Percentiles rank a stretch among this genome's conserved stretches.
phyloP scores from a whole-genome alignment of 2,888 invertebrate species.

The Cheilosia pagana region DNA sequence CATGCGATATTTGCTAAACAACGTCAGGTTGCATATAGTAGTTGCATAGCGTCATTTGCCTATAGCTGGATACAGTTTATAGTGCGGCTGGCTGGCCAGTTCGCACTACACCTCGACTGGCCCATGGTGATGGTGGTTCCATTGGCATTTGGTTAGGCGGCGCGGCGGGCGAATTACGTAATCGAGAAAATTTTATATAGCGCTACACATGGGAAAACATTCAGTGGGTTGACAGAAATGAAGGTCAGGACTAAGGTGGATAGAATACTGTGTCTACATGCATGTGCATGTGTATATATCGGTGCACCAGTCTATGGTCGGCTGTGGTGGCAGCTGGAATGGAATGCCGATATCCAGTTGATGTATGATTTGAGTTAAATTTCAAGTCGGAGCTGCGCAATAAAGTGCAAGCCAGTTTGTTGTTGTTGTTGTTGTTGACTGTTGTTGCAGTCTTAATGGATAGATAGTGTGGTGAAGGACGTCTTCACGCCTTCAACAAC shows the following conservation, averaged over 20 bases:
- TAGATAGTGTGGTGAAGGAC: slow-evolving; percentile 60
- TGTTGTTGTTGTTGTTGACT: slow-evolving; percentile 65
- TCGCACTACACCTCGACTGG: slow-evolving; percentile 2
- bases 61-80: slow-evolving; percentile 37
- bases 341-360: slow-evolving; percentile 74
- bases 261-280: slow-evolving; percentile 55
- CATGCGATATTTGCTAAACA: slow-evolving; percentile 63
- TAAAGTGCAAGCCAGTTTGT: slow-evolving; percentile 63
- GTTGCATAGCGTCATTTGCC: slow-evolving; percentile 51
- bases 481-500: slow-evolving; percentile 66
- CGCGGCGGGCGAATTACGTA: slow-evolving; percentile 70
- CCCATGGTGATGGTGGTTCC: slow-evolving; percentile 47
- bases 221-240: slow-evolving; percentile 76
- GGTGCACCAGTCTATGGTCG: slow-evolving; percentile 6
- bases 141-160: slow-evolving; percentile 56
- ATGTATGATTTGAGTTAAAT: slow-evolving; percentile 62
- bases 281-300: slow-evolving; percentile 40
- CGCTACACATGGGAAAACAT: slow-evolving; percentile 71
- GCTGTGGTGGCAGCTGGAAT: slow-evolving; percentile 60
- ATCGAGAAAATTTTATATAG: slow-evolving; percentile 45
- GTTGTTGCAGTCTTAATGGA: slow-evolving; percentile 61
- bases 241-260: slow-evolving; percentile 75
- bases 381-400: slow-evolving; percentile 70
- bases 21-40: slow-evolving; percentile 41
- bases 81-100: slow-evolving; percentile 2